Evolutionary conservation across 1,140 invertebrate species (phyloP).

Genomic region (Lethrus apterus): DNA sequence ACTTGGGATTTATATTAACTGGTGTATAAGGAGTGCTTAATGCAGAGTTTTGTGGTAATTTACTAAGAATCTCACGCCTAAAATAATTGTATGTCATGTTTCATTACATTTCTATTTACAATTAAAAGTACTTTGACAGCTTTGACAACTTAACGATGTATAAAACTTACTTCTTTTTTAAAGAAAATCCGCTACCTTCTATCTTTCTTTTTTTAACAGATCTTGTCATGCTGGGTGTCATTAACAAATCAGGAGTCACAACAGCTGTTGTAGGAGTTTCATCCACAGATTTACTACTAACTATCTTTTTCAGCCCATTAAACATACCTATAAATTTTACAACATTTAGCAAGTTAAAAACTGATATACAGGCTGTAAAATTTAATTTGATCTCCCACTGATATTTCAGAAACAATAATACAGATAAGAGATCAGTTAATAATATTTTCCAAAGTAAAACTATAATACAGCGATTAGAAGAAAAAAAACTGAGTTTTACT

Average conservation of each 20-base stretch:
- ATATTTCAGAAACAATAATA: too few species aligned
- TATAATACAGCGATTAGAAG: too few species aligned
- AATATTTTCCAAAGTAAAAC: too few species aligned
- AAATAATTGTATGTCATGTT: slow-evolving; percentile 20
- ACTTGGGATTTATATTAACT: slow-evolving; percentile 33
- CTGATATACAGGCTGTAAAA: neutral
- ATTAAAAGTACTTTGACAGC: too few species aligned
- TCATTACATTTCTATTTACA: too few species aligned
- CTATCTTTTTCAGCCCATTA: slow-evolving; percentile 68
- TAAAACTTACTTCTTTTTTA: slow-evolving; percentile 48
- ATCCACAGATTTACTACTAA: slow-evolving; percentile 49
- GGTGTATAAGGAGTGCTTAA: slow-evolving; percentile 35
- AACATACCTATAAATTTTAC: slow-evolving; percentile 53
- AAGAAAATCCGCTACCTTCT: slow-evolving; percentile 36
- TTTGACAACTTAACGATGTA: neutral
- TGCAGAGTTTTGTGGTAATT: slow-evolving; percentile 30
- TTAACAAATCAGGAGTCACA: slow-evolving; percentile 33
- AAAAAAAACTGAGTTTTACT: too few species aligned
- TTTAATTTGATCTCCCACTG: too few species aligned
- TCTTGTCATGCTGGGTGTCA: slow-evolving; percentile 44
- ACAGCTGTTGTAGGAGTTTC: slow-evolving; percentile 37
- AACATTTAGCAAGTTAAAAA: too few species aligned
- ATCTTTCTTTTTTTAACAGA: slow-evolving; percentile 58
- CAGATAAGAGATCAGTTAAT: too few species aligned
- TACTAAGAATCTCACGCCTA: slow-evolving; percentile 30